Percentiles rank a stretch among this genome's conserved stretches.
Conservation (phyloP, 2,797 vertebrate species). For the Lutjanus campechanus region DNA sequence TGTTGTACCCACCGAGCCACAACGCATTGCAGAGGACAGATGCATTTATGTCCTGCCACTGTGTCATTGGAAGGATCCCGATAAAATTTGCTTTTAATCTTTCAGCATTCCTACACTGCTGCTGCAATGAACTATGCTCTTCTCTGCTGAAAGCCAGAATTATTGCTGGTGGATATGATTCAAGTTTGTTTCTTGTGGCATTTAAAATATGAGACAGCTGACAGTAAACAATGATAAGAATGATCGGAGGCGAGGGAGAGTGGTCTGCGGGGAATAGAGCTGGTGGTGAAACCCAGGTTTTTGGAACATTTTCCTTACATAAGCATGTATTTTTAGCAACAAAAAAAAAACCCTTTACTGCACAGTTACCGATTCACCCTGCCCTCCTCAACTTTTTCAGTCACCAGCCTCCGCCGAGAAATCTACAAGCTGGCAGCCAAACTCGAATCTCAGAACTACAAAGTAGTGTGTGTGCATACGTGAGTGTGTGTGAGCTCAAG, state of each 20-base stretch:
- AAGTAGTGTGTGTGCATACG: conserved; percentile 11
- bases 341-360: conserved; percentile 13
- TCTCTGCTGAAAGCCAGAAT: background rate
- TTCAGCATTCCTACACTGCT: conserved; percentile 6
- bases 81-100: conserved; percentile 45
- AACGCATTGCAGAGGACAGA: conserved; percentile 26
- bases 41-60: conserved; percentile 39
- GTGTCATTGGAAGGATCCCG: conserved; percentile 28
- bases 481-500: conserved; percentile 10
- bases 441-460: conserved; percentile 24
- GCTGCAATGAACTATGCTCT: background rate
- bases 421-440: conserved; percentile 39
- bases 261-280: conserved; percentile 8
- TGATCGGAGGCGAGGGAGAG: conserved; percentile 5
- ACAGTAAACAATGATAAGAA: conserved; percentile 37
- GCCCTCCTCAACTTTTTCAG: conserved; percentile 40
- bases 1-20: conserved; percentile 34
- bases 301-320: conserved; percentile 33
- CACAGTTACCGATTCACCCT: conserved; percentile 30
- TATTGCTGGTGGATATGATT: conserved; percentile 15
- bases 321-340: conserved; percentile 52
- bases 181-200: conserved; percentile 9
- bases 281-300: conserved; percentile 16
- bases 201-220: conserved; percentile 22
- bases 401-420: conserved; percentile 39